A percentile compares a stretch with the other conserved stretches of the same genome.
These are phyloP conservation scores for Platycercus adscitus DNA, from an alignment of 2,113 vertebrate species.

Conservation along the genomic window DNA sequence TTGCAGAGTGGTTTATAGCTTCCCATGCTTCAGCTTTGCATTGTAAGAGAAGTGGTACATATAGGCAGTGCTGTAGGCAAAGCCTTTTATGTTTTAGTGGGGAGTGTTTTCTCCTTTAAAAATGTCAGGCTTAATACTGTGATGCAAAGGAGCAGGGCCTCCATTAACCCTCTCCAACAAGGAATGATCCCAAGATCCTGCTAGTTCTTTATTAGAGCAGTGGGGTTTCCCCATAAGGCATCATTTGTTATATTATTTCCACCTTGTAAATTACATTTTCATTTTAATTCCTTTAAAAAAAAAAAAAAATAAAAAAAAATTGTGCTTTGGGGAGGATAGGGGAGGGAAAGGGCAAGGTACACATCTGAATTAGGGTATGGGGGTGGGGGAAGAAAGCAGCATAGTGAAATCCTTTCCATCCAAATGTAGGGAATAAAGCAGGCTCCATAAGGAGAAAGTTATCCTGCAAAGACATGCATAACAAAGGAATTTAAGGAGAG, in stretches of 20 bases:
- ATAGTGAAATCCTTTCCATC: background rate
- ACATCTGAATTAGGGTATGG: background rate
- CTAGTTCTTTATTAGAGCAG: constrained; percentile 48
- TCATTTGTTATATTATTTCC: constrained; percentile 55
- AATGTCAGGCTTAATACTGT: constrained; percentile 29
- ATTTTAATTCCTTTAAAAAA: no score
- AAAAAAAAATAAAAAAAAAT: background rate
- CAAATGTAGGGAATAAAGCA: background rate
- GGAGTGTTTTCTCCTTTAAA: constrained; percentile 55
- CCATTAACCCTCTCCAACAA: constrained; percentile 50
- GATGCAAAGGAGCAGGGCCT: constrained; percentile 54
- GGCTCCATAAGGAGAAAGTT: background rate
- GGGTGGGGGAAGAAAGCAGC: background rate
- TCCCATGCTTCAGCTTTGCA: background rate
- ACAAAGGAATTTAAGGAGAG: background rate
- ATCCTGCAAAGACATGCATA: background rate
- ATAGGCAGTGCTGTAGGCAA: constrained; percentile 40
- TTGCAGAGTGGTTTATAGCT: constrained; percentile 43
- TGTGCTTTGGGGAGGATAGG: background rate
- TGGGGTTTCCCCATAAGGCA: constrained; percentile 57
- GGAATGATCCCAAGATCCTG: constrained; percentile 25
- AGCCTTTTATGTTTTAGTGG: constrained; percentile 43
- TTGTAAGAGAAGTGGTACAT: background rate
- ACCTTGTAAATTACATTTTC: constrained; percentile 38
- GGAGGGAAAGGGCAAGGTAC: background rate